These are phyloP conservation scores for Zhengitettix transpicula DNA, from an alignment of 2,888 invertebrate species.

Conservation along the genomic window DNA sequence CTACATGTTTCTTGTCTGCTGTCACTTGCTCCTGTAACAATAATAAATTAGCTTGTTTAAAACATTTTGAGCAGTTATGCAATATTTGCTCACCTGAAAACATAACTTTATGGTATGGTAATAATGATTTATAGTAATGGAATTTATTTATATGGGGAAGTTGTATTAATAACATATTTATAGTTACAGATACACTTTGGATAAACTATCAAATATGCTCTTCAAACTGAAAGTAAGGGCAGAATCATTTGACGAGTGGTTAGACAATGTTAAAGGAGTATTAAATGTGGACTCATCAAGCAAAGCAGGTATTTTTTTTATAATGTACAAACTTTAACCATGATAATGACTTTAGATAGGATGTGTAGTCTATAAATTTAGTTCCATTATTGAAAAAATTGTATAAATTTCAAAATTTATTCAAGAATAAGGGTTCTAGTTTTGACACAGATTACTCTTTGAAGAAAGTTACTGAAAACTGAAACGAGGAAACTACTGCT, in stretches of 20 bases:
- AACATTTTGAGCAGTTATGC: constrained; percentile 74
- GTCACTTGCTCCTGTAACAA: constrained; percentile 73
- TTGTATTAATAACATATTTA: neutral
- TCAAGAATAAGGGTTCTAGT: too few species aligned
- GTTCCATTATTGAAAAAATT: too few species aligned
- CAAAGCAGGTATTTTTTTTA: neutral
- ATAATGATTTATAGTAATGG: too few species aligned
- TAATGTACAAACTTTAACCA: too few species aligned
- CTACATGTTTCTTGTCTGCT: constrained; percentile 93
- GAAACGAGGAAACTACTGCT: too few species aligned
- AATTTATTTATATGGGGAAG: neutral
- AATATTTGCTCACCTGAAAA: constrained; percentile 55
- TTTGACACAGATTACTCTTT: too few species aligned
- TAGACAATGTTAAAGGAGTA: constrained; percentile 66
- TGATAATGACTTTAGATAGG: too few species aligned
- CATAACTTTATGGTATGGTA: constrained; percentile 33
- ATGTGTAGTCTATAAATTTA: too few species aligned
- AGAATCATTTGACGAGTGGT: constrained; percentile 85
- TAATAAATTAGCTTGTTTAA: constrained; percentile 64
- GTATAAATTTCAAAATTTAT: too few species aligned
- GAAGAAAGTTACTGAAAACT: too few species aligned
- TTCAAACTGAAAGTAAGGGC: constrained; percentile 73
- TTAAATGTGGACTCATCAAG: constrained; percentile 32
- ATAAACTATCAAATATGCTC: constrained; percentile 83
- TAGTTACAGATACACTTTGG: constrained; percentile 70